phyloP scores from a whole-genome alignment of 2,113 vertebrate genomes.

The Tonatia bakeri region DNA sequence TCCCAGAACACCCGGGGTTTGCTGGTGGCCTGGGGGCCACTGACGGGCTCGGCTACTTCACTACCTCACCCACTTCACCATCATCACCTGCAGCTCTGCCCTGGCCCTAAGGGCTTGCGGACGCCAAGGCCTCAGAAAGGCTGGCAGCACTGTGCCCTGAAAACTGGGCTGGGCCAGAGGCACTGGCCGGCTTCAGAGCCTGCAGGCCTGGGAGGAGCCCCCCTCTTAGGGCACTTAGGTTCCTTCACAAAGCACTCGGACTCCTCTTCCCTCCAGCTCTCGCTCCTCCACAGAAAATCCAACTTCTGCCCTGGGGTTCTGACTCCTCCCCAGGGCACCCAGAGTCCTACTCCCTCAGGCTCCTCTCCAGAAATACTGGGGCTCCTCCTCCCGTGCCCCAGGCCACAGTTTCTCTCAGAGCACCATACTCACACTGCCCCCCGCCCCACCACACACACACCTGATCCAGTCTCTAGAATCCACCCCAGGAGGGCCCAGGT shows the following conservation, averaged over 20 bases:
- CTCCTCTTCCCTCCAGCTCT: neutral
- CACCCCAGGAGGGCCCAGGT: neutral
- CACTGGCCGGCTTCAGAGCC: neutral
- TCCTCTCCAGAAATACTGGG: neutral
- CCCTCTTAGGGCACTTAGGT: neutral
- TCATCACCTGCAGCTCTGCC: neutral
- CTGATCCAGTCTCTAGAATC: neutral
- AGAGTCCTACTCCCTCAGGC: neutral
- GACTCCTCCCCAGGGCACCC: neutral
- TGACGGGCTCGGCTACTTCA: neutral
- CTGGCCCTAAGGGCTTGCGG: neutral
- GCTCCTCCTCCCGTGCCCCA: neutral
- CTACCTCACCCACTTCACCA: too few relatives aligned
- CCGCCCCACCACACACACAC: neutral
- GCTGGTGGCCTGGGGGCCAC: neutral
- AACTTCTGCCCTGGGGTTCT: neutral
- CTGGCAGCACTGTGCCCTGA: neutral
- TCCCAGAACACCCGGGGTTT: neutral
- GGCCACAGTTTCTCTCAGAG: neutral
- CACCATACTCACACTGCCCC: too few relatives aligned
- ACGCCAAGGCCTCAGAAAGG: neutral
- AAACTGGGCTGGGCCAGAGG: neutral
- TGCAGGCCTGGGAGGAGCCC: fast-evolving
- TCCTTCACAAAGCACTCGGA: neutral
- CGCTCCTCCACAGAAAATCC: neutral